Base-by-base conservation (phyloP, 2,797 vertebrate species). In the Sorex maritimensis region DNA sequence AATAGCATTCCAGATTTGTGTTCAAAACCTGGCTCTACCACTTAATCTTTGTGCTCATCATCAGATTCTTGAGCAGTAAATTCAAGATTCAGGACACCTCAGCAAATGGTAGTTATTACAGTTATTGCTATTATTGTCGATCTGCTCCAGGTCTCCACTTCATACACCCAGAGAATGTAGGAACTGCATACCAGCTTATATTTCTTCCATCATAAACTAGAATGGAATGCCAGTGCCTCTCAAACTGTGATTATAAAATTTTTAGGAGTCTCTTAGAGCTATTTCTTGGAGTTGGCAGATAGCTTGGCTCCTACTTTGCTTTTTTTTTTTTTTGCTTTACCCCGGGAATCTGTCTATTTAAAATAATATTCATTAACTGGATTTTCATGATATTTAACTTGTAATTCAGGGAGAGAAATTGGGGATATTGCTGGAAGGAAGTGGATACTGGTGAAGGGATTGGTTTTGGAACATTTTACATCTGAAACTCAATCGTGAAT, bases 211-310 rank as follows among this genome's bases (percentile, higher is more conserved):
- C 46, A 41, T 41, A 74, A 85, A 14, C 19, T 41, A 75, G 65
- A 81, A 86, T 65, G 15, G 79, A 41, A 19, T 93, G 26, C 26
- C 91, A 41, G 26, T 90, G 28, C 8, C 89, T 92, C 93, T 94
- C 55, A 81, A 77, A 86, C 30, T 77, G 46, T 46, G 2, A 72
- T 68, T 83, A 41, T 0, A 49, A 24, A 90, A 38, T 10, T 86
- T 73, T 90, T 24, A 81, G 44, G 24, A 34, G 9, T 81, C 34
- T 79, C 69, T 93, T 26, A 81, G 69, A 52, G 19, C 15, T 68
- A 13, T 55, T 90, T 92, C 65, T 67, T 7, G 24, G 19, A 75
- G 24, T 67, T 92, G 69, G 23, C 21, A 91, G 19, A 24, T 61
- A 80, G 61, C 63, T 84, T 24, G 41, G 46, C 28, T 72, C 46